Evolutionary conservation across 2,113 vertebrate species (phyloP).

Genomic region (Mungos mungo): DNA sequence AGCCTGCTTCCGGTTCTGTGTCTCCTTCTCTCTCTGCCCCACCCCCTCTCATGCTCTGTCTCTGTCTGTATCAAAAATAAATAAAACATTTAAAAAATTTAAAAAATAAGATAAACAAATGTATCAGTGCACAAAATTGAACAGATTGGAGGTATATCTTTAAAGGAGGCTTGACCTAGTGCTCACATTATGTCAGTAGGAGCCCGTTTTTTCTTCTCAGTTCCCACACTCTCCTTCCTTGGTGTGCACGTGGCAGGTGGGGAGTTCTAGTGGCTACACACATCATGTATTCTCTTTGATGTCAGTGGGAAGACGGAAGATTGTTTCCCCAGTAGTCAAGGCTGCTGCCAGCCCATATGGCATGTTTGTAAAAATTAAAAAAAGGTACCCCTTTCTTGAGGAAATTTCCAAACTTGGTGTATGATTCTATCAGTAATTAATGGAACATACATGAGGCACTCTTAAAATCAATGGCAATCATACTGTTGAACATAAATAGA

Average conservation of each 20-base stretch:
- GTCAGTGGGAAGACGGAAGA: neutral
- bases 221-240: neutral
- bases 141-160: neutral
- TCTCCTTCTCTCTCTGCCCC: too few relatives aligned
- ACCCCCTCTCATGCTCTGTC: too few relatives aligned
- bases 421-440: neutral
- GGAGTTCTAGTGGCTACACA: neutral
- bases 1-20: too few relatives aligned
- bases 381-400: neutral
- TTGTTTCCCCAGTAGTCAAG: neutral
- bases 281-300: neutral
- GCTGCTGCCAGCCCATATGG: neutral
- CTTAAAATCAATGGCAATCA: neutral
- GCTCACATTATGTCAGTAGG: neutral
- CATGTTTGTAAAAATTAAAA: neutral
- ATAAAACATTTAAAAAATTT: too few relatives aligned
- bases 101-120: conserved; percentile 8
- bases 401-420: neutral
- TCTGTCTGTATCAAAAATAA: too few relatives aligned
- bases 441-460: neutral
- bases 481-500: neutral
- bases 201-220: neutral
- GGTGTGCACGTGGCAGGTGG: neutral
- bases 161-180: neutral
- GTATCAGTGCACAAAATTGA: neutral